Evolutionary conservation across 1,140 invertebrate genomes (phyloP).

Genomic region (Phthorimaea operculella): DNA sequence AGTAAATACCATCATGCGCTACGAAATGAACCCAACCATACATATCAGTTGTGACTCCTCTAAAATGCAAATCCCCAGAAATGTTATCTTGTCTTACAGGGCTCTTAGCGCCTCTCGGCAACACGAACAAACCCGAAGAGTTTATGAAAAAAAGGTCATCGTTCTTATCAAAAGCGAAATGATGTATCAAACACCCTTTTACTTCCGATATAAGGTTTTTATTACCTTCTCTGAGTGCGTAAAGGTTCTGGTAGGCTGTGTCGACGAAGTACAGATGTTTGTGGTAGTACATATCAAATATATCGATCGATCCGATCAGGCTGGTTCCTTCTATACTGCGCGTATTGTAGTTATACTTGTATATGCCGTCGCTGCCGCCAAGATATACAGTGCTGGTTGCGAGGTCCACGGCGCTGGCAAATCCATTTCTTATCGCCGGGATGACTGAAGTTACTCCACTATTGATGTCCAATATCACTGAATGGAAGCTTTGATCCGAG

Average conservation of each 20-base stretch:
- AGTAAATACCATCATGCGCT: conserved; percentile 30
- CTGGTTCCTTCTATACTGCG: conserved; percentile 22
- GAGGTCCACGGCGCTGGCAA: conserved; percentile 34
- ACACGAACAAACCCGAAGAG: conserved; percentile 22
- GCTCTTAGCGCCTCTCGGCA: conserved; percentile 16
- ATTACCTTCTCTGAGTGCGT: conserved; percentile 17
- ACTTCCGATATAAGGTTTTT: conserved; percentile 17
- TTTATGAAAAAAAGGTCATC: conserved; percentile 29
- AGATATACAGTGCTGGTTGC: conserved; percentile 25
- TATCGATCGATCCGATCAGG: conserved; percentile 23
- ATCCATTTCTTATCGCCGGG: conserved; percentile 34
- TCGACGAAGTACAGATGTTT: conserved; percentile 34
- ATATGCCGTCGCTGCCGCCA: conserved; percentile 38
- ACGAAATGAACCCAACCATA: conserved; percentile 24
- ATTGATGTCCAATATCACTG: conserved; percentile 27
- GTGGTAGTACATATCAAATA: conserved; percentile 37
- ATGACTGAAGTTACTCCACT: conserved; percentile 19
- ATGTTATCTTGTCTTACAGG: conserved; percentile 13
- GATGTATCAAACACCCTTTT: conserved; percentile 30
- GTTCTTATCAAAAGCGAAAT: conserved; percentile 26
- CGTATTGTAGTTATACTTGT: conserved; percentile 25
- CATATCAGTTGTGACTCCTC: conserved; percentile 26
- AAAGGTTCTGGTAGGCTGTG: conserved; percentile 28
- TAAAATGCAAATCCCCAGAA: conserved; percentile 19
- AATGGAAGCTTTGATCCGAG: conserved; percentile 39